Conservation (phyloP, 2,113 vertebrate species). For the Phrynocephalus versicolor region DNA sequence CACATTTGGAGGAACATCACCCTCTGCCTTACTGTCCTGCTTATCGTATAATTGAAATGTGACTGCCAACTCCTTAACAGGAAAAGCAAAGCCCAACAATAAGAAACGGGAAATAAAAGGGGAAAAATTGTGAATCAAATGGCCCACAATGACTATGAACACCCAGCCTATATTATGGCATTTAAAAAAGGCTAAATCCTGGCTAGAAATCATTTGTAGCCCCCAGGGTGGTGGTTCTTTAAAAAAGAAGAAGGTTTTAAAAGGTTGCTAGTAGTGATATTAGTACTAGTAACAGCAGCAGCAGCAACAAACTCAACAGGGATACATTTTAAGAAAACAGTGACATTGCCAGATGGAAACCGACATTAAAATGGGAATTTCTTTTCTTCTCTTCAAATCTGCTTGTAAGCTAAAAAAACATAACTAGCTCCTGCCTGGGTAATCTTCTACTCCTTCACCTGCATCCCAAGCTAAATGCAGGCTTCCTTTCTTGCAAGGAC, state of each 20-base stretch:
- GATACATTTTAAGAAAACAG: conserved; percentile 36
- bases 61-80: neutral
- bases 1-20: neutral
- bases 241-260: conserved; percentile 13
- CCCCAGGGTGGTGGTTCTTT: neutral
- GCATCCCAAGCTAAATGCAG: too few species aligned
- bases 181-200: conserved; percentile 30
- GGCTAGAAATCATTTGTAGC: conserved; percentile 4
- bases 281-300: neutral
- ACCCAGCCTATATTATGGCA: conserved; percentile 24
- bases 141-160: conserved; percentile 26
- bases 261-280: neutral
- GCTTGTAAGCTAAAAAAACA: neutral
- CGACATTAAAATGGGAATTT: conserved; percentile 19
- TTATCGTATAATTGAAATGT: too few species aligned
- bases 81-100: neutral
- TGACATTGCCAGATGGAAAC: conserved; percentile 33
- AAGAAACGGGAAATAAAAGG: neutral
- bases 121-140: conserved; percentile 11
- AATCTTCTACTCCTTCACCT: neutral
- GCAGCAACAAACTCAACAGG: neutral
- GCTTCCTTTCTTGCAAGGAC: too few species aligned
- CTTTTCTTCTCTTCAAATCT: neutral
- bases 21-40: neutral
- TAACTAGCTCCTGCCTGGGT: neutral